These are phyloP conservation scores for Auanema freiburgensis DNA, from an alignment of 2,888 invertebrate genomes.

Conservation along the genomic window DNA sequence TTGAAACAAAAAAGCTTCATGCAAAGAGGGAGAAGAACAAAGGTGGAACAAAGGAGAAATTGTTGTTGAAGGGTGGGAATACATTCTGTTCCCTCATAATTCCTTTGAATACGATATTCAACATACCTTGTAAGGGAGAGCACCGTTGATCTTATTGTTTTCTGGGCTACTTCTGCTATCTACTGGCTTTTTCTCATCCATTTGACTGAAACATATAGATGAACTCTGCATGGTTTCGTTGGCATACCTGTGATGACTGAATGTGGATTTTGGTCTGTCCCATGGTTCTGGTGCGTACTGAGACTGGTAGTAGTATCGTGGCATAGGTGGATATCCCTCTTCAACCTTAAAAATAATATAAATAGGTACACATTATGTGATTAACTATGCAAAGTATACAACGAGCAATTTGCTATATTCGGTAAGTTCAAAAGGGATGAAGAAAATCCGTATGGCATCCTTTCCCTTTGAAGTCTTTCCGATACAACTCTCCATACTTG, in stretches of 20 bases:
- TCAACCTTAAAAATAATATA: constrained; percentile 24
- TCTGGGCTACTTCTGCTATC: constrained; percentile 38
- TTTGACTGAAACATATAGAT: constrained; percentile 8
- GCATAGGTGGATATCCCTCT: constrained; percentile 39
- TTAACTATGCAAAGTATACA: too few relatives aligned
- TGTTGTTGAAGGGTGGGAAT: too few relatives aligned
- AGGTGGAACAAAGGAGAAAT: too few relatives aligned
- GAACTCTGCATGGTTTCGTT: neutral
- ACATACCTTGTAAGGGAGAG: constrained; percentile 35
- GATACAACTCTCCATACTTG: too few relatives aligned
- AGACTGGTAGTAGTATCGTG: constrained; percentile 46
- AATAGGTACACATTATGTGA: too few relatives aligned
- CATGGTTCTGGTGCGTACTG: constrained; percentile 51
- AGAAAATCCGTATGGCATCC: neutral
- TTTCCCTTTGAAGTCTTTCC: neutral
- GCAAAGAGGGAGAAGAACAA: too few relatives aligned
- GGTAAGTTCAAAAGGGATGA: neutral
- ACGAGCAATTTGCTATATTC: neutral
- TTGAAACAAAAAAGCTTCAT: too few relatives aligned
- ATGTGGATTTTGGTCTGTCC: constrained; percentile 48
- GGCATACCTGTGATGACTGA: constrained; percentile 33
- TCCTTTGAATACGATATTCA: neutral
- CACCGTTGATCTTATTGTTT: constrained; percentile 31
- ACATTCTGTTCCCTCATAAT: too few relatives aligned
- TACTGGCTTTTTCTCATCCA: constrained; percentile 41